A percentile compares a stretch with the other conserved stretches of the same genome.
Evolutionary conservation across 2,888 invertebrate species (phyloP).

Genomic region (Blastobasis lacticolella): DNA sequence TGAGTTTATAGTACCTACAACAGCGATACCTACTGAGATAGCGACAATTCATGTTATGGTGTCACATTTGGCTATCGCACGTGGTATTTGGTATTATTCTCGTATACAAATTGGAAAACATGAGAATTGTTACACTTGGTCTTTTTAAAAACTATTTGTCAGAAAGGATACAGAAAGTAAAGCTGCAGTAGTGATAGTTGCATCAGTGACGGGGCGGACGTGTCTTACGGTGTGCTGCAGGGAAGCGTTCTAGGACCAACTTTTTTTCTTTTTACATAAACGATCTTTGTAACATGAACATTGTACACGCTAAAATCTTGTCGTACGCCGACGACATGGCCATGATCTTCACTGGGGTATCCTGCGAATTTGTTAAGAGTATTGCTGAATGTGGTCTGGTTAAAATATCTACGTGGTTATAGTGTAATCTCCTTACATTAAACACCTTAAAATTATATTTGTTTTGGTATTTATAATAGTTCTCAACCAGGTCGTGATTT

Average conservation of each 20-base stretch:
- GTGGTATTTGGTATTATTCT: too few species aligned
- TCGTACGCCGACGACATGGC: background rate
- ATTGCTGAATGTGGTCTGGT: background rate
- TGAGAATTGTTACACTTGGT: too few species aligned
- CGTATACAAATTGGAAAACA: too few species aligned
- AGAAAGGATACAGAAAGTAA: background rate
- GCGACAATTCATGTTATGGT: too few species aligned
- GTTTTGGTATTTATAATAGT: too few species aligned
- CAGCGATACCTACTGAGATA: too few species aligned
- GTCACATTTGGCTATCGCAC: too few species aligned
- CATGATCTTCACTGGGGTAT: background rate
- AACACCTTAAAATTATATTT: too few species aligned
- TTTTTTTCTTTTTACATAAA: background rate
- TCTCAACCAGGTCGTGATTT: too few species aligned
- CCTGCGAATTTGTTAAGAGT: background rate
- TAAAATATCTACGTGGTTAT: background rate
- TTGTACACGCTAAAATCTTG: background rate
- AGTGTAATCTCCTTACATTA: background rate
- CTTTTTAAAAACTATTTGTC: background rate
- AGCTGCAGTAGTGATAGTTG: background rate
- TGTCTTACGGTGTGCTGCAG: background rate
- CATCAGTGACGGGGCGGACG: background rate
- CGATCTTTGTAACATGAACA: background rate
- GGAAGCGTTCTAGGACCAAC: background rate
- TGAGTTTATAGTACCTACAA: too few species aligned